A percentile compares a stretch with the other conserved stretches of the same genome.
Conservation (phyloP, 2,113 vertebrate genomes). For the Salvelinus namaycush region DNA sequence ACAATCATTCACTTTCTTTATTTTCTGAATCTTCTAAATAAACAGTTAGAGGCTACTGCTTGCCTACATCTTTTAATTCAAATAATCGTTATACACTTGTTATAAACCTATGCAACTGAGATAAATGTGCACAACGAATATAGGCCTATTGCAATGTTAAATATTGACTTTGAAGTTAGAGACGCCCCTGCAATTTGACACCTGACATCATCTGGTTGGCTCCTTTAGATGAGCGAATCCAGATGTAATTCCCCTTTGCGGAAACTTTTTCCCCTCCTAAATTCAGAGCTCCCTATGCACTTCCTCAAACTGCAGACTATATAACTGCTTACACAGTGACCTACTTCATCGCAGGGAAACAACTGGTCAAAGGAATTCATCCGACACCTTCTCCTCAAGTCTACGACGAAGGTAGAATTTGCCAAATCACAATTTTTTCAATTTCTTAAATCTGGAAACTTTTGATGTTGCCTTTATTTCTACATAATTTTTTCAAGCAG, state of each 20-base stretch:
- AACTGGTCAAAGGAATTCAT: conserved; percentile 4
- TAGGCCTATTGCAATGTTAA: neutral
- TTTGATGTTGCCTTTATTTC: too few relatives aligned
- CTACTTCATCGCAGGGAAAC: conserved; percentile 37
- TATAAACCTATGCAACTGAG: too few relatives aligned
- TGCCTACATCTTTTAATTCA: too few relatives aligned
- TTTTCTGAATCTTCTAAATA: too few relatives aligned
- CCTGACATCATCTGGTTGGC: conserved; percentile 61
- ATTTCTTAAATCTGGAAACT: neutral
- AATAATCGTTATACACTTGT: too few relatives aligned
- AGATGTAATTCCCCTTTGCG: conserved; percentile 51
- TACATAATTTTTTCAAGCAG: too few relatives aligned
- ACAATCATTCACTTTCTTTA: too few relatives aligned
- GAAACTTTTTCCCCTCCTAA: conserved; percentile 25
- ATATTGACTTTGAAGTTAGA: neutral
- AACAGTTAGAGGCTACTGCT: too few relatives aligned
- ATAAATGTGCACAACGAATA: neutral
- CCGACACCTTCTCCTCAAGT: conserved; percentile 12
- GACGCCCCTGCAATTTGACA: conserved; percentile 55
- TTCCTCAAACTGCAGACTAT: conserved; percentile 66
- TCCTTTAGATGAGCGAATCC: conserved; percentile 53
- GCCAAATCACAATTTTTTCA: neutral
- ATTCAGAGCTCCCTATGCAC: conserved; percentile 32
- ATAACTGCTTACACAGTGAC: conserved; percentile 55
- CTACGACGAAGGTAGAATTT: conserved; percentile 47